phyloP scores from a whole-genome alignment of 37 sponge, comb jelly and placozoan species.

The Mnemiopsis leidyi region DNA sequence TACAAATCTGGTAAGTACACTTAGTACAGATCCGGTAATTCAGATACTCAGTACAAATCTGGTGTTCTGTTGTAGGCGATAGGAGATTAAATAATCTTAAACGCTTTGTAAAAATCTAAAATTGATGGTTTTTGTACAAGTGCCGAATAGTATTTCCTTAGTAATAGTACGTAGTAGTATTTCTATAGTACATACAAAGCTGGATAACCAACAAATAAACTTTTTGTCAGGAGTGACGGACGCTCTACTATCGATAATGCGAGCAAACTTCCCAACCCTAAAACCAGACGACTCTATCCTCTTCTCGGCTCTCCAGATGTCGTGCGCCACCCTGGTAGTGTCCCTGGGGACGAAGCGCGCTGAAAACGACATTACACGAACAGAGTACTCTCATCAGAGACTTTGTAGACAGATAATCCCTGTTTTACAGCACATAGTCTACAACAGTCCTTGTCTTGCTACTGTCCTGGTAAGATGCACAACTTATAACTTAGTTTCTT shows the following conservation, averaged over 20 bases:
- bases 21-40: too few relatives aligned
- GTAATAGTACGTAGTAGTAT: too few relatives aligned
- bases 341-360: constrained; percentile 39
- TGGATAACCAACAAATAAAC: neutral
- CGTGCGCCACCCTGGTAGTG: neutral
- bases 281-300: constrained; percentile 19
- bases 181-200: too few relatives aligned
- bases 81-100: too few relatives aligned
- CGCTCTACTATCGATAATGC: neutral
- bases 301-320: constrained; percentile 47
- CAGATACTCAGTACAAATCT: too few relatives aligned
- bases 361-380: constrained; percentile 45
- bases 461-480: constrained; percentile 50
- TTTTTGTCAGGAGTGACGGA: constrained; percentile 24
- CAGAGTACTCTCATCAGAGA: constrained; percentile 38
- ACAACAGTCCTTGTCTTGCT: constrained; percentile 65
- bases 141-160: too few relatives aligned
- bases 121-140: too few relatives aligned
- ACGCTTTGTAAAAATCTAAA: too few relatives aligned
- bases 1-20: constrained; percentile 45
- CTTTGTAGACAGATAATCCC: constrained; percentile 61
- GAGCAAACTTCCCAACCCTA: constrained; percentile 28
- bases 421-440: constrained; percentile 17
- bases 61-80: too few relatives aligned
- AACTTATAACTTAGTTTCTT: too few relatives aligned